These are phyloP conservation scores for Gallinago solitaria DNA, from an alignment of 2,797 vertebrate genomes.

Conservation along the genomic window DNA sequence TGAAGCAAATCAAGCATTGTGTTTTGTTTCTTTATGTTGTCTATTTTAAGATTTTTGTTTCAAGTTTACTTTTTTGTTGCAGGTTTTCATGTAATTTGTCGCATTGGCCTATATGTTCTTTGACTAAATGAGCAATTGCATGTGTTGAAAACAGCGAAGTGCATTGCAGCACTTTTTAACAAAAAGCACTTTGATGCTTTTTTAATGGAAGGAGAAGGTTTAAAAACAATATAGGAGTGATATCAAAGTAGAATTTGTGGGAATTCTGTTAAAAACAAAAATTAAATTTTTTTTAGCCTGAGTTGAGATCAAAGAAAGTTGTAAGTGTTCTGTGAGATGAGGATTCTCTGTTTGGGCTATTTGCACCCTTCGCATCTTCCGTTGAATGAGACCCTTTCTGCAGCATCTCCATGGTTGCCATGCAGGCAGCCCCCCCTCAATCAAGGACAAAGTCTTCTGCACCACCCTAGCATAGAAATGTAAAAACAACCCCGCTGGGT, in stretches of 20 bases:
- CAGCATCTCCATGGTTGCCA: neutral
- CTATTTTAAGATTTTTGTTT: conserved; percentile 40
- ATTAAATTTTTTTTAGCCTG: neutral
- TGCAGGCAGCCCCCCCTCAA: fast-evolving
- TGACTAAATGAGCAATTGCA: neutral
- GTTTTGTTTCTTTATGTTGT: conserved; percentile 7
- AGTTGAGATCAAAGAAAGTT: neutral
- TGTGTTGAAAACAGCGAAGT: neutral
- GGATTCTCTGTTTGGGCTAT: neutral
- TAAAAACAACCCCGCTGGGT: fast-evolving
- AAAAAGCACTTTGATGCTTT: conserved; percentile 38
- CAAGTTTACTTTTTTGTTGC: neutral
- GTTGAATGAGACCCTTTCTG: fast-evolving
- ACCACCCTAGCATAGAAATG: fast-evolving
- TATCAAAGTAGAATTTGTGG: neutral
- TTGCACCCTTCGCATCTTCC: neutral
- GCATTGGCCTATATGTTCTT: neutral
- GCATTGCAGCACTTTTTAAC: neutral
- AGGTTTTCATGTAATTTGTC: neutral
- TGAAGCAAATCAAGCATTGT: neutral
- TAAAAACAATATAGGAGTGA: neutral
- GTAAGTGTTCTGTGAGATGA: fast-evolving
- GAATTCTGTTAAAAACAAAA: neutral
- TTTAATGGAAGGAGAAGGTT: conserved; percentile 13
- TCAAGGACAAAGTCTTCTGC: fast-evolving